A percentile compares a stretch with the other conserved stretches of the same genome.
phyloP scores from a whole-genome alignment of 2,797 vertebrate species.

The Coendou prehensilis region DNA sequence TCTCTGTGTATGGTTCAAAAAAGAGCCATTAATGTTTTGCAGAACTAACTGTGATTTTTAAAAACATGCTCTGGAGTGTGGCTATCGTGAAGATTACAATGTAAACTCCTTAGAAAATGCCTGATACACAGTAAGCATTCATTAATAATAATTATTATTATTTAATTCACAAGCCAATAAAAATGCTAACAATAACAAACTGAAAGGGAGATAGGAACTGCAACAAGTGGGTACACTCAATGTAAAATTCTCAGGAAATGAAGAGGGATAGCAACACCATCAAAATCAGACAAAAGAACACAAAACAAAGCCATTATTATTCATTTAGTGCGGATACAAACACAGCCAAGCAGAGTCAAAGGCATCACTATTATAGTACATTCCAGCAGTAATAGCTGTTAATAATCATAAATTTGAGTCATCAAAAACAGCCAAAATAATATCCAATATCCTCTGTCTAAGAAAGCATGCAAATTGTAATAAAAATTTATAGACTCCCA shows the following conservation, averaged over 20 bases:
- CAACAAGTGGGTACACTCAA: background rate
- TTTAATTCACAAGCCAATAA: slow-evolving; percentile 67
- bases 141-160: slow-evolving; percentile 62
- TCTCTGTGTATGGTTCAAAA: background rate
- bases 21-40: background rate
- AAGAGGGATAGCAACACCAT: background rate
- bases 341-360: slow-evolving; percentile 28
- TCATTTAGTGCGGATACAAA: slow-evolving; percentile 55
- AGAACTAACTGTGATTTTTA: slow-evolving; percentile 10
- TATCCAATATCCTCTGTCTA: slow-evolving; percentile 77
- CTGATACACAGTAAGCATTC: slow-evolving; percentile 46
- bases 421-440: slow-evolving; percentile 75
- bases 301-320: slow-evolving; percentile 36
- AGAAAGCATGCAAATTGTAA: slow-evolving; percentile 79
- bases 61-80: slow-evolving; percentile 13
- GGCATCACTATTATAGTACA: background rate
- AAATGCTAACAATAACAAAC: slow-evolving; percentile 66
- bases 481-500: slow-evolving; percentile 79
- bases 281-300: slow-evolving; percentile 58
- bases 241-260: background rate
- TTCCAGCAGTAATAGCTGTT: slow-evolving; percentile 61
- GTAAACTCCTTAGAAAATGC: slow-evolving; percentile 45
- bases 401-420: slow-evolving; percentile 74
- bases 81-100: slow-evolving; percentile 37
- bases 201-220: background rate